phyloP scores from a whole-genome alignment of 2,888 invertebrate genomes.

The Steinernema carpocapsae region DNA sequence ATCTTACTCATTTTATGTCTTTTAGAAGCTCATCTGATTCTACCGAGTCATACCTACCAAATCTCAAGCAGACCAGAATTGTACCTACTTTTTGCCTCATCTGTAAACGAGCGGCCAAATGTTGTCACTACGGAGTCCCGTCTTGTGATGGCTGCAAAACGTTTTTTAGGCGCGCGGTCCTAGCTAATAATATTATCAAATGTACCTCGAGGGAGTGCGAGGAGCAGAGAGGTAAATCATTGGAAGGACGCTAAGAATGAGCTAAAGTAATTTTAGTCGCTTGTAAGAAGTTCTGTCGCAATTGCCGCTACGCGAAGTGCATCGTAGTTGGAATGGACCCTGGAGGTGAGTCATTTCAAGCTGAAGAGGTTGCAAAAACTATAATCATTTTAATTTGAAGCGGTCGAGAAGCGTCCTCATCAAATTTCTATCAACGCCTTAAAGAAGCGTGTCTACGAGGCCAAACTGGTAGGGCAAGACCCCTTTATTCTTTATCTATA shows the following conservation, averaged over 20 bases:
- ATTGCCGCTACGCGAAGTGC: not conserved
- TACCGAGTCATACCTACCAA: not conserved
- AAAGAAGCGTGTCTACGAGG: not conserved
- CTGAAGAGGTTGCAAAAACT: too few relatives aligned
- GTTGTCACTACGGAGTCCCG: slow-evolving; percentile 37
- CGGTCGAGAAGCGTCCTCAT: not conserved
- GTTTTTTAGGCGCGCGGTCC: slow-evolving; percentile 30
- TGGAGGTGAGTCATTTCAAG: not conserved
- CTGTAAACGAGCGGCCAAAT: slow-evolving; percentile 33
- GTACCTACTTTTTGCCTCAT: slow-evolving; percentile 34
- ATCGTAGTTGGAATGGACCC: not conserved
- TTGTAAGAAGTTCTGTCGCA: not conserved
- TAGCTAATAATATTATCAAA: not conserved
- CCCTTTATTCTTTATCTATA: too few relatives aligned
- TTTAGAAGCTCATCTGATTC: not conserved
- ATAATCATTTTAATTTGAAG: not conserved
- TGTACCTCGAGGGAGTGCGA: not conserved
- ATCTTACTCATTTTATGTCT: not conserved
- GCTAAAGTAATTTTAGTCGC: not conserved
- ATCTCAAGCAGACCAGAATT: not conserved
- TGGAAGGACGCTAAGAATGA: too few relatives aligned
- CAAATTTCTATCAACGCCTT: not conserved
- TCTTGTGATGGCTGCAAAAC: slow-evolving; percentile 37
- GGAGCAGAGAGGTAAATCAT: not conserved
- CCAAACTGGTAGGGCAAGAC: too few relatives aligned